Percentiles rank a stretch among this genome's conserved stretches.
Evolutionary conservation across 1,140 invertebrate species (phyloP).

Genomic region (Antheraea pernyi): DNA sequence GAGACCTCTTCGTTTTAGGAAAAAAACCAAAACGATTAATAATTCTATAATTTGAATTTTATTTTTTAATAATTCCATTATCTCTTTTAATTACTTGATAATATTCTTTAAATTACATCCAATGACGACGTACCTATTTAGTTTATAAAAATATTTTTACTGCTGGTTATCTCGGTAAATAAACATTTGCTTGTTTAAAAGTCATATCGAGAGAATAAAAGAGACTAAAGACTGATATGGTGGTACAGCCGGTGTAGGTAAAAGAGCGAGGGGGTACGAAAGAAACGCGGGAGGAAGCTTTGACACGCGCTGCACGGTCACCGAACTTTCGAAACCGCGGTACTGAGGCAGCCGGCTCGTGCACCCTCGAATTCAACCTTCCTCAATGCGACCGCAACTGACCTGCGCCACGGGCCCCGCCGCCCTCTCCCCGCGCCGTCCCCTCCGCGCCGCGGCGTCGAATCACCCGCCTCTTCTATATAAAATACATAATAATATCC

Average conservation of each 20-base stretch:
- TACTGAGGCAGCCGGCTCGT: constrained; percentile 64
- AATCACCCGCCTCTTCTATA: constrained; percentile 5
- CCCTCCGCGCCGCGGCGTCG: constrained; percentile 16
- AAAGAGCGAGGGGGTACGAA: not conserved
- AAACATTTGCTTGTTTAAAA: not conserved
- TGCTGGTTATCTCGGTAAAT: not conserved
- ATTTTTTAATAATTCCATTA: no score
- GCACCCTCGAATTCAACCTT: constrained; percentile 71
- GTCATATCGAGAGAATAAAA: not conserved
- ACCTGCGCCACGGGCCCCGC: constrained; percentile 47
- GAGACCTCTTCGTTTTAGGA: no score
- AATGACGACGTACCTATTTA: not conserved
- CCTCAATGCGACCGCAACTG: constrained; percentile 75
- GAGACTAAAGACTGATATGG: not conserved
- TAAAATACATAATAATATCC: constrained; percentile 4
- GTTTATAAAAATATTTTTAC: not conserved
- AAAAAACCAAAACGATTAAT: no score
- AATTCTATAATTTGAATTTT: no score
- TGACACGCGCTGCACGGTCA: constrained; percentile 73
- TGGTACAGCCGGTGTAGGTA: constrained; percentile 17
- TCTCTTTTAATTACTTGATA: not conserved
- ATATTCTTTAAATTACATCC: no score
- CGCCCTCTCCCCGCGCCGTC: constrained; percentile 10
- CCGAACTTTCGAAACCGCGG: constrained; percentile 67
- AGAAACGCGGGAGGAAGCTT: constrained; percentile 38